These are phyloP conservation scores for Macaria notata DNA, from an alignment of 2,888 invertebrate genomes.

Conservation along the genomic window DNA sequence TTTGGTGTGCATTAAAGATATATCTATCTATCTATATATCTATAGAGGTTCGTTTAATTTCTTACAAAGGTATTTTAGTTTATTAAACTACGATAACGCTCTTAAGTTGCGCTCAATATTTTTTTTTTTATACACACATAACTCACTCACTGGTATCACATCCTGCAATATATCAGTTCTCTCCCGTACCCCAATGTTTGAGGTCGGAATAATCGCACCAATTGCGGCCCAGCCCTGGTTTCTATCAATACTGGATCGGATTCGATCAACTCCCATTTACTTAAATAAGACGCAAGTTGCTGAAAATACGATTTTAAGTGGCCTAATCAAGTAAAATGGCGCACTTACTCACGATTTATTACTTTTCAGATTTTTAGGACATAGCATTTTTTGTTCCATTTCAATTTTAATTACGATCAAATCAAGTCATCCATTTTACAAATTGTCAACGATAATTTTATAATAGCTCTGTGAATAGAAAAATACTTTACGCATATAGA, in stretches of 20 bases:
- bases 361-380: not conserved
- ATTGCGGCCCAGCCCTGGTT: constrained; percentile 18
- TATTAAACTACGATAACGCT: too few relatives aligned
- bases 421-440: not conserved
- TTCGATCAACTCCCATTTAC: constrained; percentile 19
- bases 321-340: not conserved
- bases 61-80: too few relatives aligned
- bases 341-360: not conserved
- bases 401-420: not conserved
- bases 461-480: too few relatives aligned
- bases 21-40: too few relatives aligned
- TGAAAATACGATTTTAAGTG: constrained; percentile 6
- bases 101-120: too few relatives aligned
- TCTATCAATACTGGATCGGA: constrained; percentile 23
- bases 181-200: constrained; percentile 14
- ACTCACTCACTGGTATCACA: too few relatives aligned
- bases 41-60: too few relatives aligned
- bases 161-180: too few relatives aligned
- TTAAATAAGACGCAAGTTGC: constrained; percentile 10
- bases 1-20: too few relatives aligned
- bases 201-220: constrained; percentile 22
- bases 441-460: not conserved
- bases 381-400: not conserved
- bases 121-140: too few relatives aligned
- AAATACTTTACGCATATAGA: too few relatives aligned